Evolutionary conservation across 2,797 vertebrate genomes (phyloP), one percentile per base, ranked within the genome.

Genomic region (Chaenodraco wilsoni): DNA sequence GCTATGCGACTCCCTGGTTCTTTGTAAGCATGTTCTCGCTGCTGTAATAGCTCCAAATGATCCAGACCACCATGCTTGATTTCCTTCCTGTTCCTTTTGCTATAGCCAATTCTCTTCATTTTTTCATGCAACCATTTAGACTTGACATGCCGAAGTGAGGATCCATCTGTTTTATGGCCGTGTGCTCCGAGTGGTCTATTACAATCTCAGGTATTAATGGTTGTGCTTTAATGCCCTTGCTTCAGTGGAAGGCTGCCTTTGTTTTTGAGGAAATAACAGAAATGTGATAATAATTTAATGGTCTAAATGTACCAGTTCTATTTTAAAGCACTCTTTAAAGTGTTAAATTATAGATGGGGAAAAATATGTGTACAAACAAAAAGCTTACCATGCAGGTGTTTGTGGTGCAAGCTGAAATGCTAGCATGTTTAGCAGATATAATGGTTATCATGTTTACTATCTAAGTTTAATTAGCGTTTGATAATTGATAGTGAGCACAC

Each of bases 11-110:
- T 79, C 27, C 11, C 59, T 76, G 57, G 56, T 76, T 70, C 66
- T 69, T 50, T 58, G 79, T 75, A 87, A 81, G 81, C 78, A 37
- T 66, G 67, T 74, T 83, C 81, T 78, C 51, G 14, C 50, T 69
- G 75, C 65, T 78, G 62, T 81, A 81, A 86, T 82, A 57, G 76
- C 82, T 76, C 52, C 75, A 87, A 92, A 91, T 87, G 84, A 88
- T 88, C 76, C 82, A 76, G 70, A 82, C 77, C 81, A 81, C 80
- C 75, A 73, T 78, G 84, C 71, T 79, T 84, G 83, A 87, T 90
- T 90, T 88, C 59, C 58, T 88, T 73, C 63, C 62, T 74, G 72
- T 86, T 88, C 66, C 56, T 86, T 85, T 87, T 78, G 74, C 83
- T 81, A 80, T 70, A 58, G 77, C 66, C 81, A 69, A 80, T 86